Evolutionary conservation across 2,888 invertebrate species (phyloP), one percentile per base, ranked within the genome.

Genomic region (Anticlea derivata): DNA sequence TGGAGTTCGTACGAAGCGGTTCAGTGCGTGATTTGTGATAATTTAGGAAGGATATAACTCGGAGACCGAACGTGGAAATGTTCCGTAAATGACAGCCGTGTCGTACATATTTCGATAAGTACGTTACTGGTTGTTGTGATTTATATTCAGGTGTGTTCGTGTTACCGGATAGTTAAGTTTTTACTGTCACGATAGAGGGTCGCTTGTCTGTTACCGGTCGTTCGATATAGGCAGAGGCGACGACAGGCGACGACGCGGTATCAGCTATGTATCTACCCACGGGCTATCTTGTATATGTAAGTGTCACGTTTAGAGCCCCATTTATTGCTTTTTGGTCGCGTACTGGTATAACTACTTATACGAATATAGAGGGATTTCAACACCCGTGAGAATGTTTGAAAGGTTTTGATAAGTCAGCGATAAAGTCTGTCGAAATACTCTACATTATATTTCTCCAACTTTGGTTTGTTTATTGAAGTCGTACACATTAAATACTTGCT

Each of bases 101-200:
- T 86, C 67, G 72, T 82, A 85, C 85, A 84, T 77, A 77, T 75
- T 78, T 82, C 75, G 83, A 86, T 86, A 87, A 83, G 78, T 83
- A 75, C 67, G 68, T 74, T 81, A 79, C 76, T 64, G 70, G 78
- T 79, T 73, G 69, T 79, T 70, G 80, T 86, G 83, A 84, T 88
- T 87, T 88, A 85, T 79, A 83, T 81, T 78, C 76, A 81, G 80
- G 83, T 83, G 80, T 75, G 75, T 83, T 82, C 86, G 80, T 89
- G 89, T 85, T 75, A 73, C 78, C 76, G 75, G 84, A 88, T 87
- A 87, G 85, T 88, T 87, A 85, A 85, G 76, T 78, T 88, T 87
- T 87, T 86, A 88, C 74, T 75, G 78, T 75, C 83, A 77, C 78
- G 86, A 87, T 85, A 87, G 78, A 79, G 81, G 81, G 70, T 66